Evolutionary conservation across 2,888 invertebrate genomes (phyloP), one percentile per base, ranked within the genome.

Genomic region (Cryptophagus acutangulus): DNA sequence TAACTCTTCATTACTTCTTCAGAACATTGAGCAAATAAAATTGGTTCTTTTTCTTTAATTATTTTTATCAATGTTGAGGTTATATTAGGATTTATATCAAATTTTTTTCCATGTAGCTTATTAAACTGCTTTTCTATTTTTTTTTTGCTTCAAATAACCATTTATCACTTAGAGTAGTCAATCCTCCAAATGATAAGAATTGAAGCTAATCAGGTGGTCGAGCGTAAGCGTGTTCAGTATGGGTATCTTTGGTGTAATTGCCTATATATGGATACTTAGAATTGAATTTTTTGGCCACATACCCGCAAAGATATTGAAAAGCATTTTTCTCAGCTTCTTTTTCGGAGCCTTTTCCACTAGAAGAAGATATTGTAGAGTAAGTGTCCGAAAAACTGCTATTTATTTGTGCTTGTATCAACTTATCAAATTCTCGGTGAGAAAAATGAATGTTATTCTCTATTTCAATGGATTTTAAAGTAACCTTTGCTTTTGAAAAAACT

Each of bases 141-240:
- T 20, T 20, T 9, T 20, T 5, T 20, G 20, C 20, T 6, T 20
- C 20, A 6, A 9, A 6, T 20, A 20, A 20, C 20, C 20, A 20
- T 20, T 20, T 9, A 6, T 26, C 26, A 8, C 26, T 26, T 26
- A 13, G 26, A n/a, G 9, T 8, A 4, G 17, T 47, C 16, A 52
- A 41, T 9, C 51, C 52, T 2, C 52, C 52, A 44, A 43, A 46
- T 9, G 48, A 51, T 16, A 48, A 35, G 33, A 44, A 38, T 12
- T 38, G 25, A 6, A 46, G 17, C 48, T 48, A 50, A 6, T 30
- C 28, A 12, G 49, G 49, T 17, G 43, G 5, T 26, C 12, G n/a
- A 8, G 3, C 16, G 36, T 43, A 43, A 30, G 8, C n/a, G n/a
- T 41, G 36, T 20, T 26, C 28, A 8, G 25, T n/a, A 20, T 28